Conservation (phyloP, 2,888 invertebrate species). For the Rugalucina vietnamica region DNA sequence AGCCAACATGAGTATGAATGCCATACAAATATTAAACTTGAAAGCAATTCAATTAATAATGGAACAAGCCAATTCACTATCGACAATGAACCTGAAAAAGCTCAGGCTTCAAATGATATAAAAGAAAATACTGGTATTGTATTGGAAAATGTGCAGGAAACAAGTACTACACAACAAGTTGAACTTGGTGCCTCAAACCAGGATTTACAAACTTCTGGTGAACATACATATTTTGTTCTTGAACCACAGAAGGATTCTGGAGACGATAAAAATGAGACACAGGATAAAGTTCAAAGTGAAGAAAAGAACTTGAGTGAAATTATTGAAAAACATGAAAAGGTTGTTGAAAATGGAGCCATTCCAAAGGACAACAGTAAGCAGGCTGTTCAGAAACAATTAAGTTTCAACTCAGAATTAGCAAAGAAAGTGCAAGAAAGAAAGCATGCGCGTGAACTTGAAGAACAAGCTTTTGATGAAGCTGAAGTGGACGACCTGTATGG, state of each 20-base stretch:
- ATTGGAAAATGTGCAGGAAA: not conserved
- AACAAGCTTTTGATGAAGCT: slow-evolving; percentile 41
- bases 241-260: slow-evolving; percentile 22
- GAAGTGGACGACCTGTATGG: slow-evolving; percentile 46
- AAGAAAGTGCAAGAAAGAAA: slow-evolving; percentile 42
- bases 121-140: not conserved
- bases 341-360: not conserved
- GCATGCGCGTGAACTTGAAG: slow-evolving; percentile 38
- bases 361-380: not conserved
- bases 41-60: too few relatives aligned
- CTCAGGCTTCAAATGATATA: not conserved
- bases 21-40: not conserved
- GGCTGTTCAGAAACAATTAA: not conserved
- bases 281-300: not conserved
- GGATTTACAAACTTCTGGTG: slow-evolving; percentile 27
- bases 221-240: slow-evolving; percentile 55
- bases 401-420: slow-evolving; percentile 43
- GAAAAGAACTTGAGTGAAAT: not conserved
- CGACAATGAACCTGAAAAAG: too few relatives aligned
- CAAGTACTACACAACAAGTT: not conserved
- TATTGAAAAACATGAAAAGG: not conserved
- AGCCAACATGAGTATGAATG: slow-evolving; percentile 9
- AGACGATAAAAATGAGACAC: not conserved
- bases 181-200: not conserved
- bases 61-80: too few relatives aligned